Evolutionary conservation across 2,797 vertebrate genomes (phyloP).

Genomic region (Melanitta fusca): DNA sequence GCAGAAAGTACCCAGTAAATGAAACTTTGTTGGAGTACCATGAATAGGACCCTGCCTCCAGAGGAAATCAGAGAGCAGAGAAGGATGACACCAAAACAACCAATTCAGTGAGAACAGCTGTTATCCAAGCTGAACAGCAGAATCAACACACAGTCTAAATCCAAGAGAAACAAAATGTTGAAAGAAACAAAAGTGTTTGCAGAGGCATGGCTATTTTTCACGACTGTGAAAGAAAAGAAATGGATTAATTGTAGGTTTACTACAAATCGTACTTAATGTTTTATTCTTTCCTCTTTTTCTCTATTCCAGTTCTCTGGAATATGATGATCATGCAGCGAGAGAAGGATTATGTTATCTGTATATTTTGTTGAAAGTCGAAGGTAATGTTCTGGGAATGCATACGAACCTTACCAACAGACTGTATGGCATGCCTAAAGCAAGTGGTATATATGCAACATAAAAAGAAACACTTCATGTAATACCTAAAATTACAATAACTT

Average conservation of each 20-base stretch:
- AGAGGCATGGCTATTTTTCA: neutral
- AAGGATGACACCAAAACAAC: neutral
- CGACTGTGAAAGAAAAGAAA: neutral
- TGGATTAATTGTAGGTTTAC: neutral
- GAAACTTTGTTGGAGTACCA: neutral
- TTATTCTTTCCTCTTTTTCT: neutral
- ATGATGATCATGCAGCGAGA: neutral
- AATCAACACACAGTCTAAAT: neutral
- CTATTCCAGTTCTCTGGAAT: neutral
- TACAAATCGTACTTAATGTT: neutral
- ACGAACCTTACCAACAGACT: neutral
- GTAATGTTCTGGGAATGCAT: neutral
- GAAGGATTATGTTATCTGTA: neutral
- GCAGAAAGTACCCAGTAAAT: neutral
- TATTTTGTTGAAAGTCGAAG: neutral
- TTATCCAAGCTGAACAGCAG: neutral
- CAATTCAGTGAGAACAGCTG: neutral
- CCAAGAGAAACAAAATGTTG: neutral
- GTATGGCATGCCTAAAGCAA: accelerated
- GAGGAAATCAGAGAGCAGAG: neutral
- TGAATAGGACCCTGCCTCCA: neutral
- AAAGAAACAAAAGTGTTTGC: neutral
- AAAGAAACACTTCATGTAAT: conserved; percentile 11
- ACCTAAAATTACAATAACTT: conserved; percentile 24
- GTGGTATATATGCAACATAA: neutral